Evolutionary conservation across 2,113 vertebrate genomes (phyloP), one percentile per base, ranked within the genome.

Genomic region (Psilopogon haemacephalus): DNA sequence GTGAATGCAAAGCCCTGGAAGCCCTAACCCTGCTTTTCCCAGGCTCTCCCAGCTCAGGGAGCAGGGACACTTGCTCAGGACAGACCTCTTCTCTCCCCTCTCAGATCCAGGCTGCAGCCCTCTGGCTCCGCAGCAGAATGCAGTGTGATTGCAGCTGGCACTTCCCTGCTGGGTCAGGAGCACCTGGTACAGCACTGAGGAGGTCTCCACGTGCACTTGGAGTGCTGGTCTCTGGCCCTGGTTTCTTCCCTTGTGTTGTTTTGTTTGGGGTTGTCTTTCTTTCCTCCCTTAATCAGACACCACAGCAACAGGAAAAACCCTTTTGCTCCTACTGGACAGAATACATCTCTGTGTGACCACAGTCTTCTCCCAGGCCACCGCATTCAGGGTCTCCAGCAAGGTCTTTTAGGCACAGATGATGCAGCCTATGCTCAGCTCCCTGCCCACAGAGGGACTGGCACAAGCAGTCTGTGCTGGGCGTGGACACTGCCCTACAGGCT

Each of bases 281-380:
- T 55, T 4, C 62, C n/a, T 50, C 32, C 42, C 7, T 44, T 17
- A 40, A 38, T 30, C 9, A 56, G 13, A 71, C 11, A 64, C 5
- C 38, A 68, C 6, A 40, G 52, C 32, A 86, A 71, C 0, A 44
- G 12, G 35, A 86, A 71, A 89, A 74, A 27, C 19, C 37, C 37
- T 30, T 12, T 35, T 6, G 8, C 15, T 38, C n/a, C 9, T 20
- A 26, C 38, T 5, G 19, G 33, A 75, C 72, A 0, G 59, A 71
- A 8, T 0, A 19, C 18, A 0, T 15, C 27, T 6, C 42, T 56
- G n/a, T 19, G 38, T 15, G 28, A 50, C 3, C 15, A 56, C 19
- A 50, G 8, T 19, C 67, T 64, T 56, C 52, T 35, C 35, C 42
- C 12, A 6, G 21, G 30, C n/a, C n/a, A 10, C 23, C 20, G 42